Evolutionary conservation across 1,140 invertebrate genomes (phyloP).

Genomic region (Akabosia matsudoensis): DNA sequence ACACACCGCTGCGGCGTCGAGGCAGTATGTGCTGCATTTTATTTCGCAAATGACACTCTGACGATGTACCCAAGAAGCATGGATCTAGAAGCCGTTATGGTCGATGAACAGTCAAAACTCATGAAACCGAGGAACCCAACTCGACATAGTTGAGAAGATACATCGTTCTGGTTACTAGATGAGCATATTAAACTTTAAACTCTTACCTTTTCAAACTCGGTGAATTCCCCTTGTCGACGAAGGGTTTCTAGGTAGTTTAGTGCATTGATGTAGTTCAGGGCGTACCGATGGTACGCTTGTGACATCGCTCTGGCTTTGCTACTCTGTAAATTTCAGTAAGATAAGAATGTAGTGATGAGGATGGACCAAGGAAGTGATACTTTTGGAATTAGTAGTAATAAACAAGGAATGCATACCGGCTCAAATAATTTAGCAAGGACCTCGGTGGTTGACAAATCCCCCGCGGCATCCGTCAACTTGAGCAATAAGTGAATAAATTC

Average conservation of each 20-base stretch:
- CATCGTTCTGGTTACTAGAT: too few species aligned
- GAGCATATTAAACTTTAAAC: too few species aligned
- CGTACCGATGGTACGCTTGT: constrained; percentile 62
- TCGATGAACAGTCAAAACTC: too few species aligned
- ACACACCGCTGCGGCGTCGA: too few species aligned
- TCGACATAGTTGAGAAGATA: too few species aligned
- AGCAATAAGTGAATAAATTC: constrained; percentile 56
- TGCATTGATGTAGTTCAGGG: constrained; percentile 63
- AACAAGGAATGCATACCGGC: constrained; percentile 52
- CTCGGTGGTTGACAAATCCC: constrained; percentile 53
- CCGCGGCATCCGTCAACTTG: constrained; percentile 54
- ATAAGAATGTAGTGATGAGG: neutral
- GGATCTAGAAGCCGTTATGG: too few species aligned
- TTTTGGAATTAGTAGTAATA: too few species aligned
- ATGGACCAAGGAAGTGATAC: neutral
- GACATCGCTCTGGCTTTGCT: constrained; percentile 53
- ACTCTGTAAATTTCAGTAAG: constrained; percentile 48
- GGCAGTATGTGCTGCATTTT: too few species aligned
- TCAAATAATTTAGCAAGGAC: constrained; percentile 62
- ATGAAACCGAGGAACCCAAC: too few species aligned
- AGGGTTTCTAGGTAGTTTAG: constrained; percentile 62
- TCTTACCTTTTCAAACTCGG: constrained; percentile 63
- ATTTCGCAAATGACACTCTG: too few species aligned
- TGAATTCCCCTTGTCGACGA: constrained; percentile 59
- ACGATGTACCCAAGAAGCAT: too few species aligned